Evolutionary conservation across 2,797 vertebrate genomes (phyloP).

Genomic region (Tinamus major): DNA sequence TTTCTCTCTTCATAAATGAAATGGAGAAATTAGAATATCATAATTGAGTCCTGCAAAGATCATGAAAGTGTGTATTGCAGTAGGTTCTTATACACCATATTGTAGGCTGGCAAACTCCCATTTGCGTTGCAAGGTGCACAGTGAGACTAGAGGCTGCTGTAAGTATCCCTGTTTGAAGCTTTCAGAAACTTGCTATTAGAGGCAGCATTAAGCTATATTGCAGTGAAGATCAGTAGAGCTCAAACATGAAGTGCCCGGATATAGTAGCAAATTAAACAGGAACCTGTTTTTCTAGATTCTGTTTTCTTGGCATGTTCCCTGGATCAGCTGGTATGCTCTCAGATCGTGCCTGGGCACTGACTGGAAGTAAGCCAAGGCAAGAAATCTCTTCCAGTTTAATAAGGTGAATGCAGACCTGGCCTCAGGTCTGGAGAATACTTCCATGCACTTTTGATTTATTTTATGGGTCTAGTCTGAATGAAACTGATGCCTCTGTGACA

Average conservation of each 20-base stretch:
- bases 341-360: fast-evolving
- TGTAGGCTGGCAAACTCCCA: no score
- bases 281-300: not conserved
- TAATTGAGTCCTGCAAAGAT: no score
- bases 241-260: not conserved
- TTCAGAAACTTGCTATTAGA: not conserved
- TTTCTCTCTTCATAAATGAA: no score
- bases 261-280: not conserved
- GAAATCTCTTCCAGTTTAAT: not conserved
- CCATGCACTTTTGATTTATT: not conserved
- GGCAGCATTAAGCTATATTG: not conserved
- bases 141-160: not conserved
- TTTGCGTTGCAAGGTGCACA: no score
- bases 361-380: not conserved
- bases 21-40: no score
- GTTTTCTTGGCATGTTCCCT: not conserved
- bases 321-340: not conserved
- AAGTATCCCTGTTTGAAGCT: not conserved
- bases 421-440: not conserved
- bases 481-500: not conserved
- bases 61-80: no score
- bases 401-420: not conserved
- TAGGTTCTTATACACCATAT: no score
- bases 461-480: not conserved
- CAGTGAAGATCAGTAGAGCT: not conserved